Base-by-base conservation (phyloP, 1,140 invertebrate genomes). In the Meteorus sp. region DNA sequence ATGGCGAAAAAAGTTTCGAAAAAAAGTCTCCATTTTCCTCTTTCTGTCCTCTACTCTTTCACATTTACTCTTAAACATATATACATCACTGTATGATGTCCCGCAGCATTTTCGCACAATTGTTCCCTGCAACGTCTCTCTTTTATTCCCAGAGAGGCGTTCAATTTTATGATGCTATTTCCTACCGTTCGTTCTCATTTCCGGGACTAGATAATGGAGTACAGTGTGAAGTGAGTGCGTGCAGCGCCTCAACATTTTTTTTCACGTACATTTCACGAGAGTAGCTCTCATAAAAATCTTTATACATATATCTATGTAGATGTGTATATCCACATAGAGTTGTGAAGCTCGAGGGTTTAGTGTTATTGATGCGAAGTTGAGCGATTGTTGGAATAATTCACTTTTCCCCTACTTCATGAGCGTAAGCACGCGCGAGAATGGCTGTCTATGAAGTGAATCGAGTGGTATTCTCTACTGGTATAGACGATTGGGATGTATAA, bases 101-200 rank as follows among this genome's bases (percentile, higher is more conserved):
- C 50, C 13, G n/a, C 33, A 19, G 59, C 39, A 54, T 47, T 54
- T 60, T 60, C 55, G 23, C 56, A 47, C 54, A 15, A 58, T 54
- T 54, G 31, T 39, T 27, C 33, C 27, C 22, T 17, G 15, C 43
- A 23, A 54, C 23, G 25, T 44, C 47, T 50, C 23, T 29, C 43
- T 52, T 44, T 61, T 61, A 52, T 52, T 50, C 37, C 27, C 48
- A 62, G 19, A 43, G 39, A 61, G 27, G 56, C 56, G 48, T 59
- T 59, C 48, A 59, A 59, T 59, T 59, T 59, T 59, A 59, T 52
- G 56, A 59, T 59, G 56, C 56, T 52, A 59, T 59, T 59, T 59
- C 56, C 56, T 44, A 51, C 56, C 37, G 39, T 59, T 59, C 56
- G 37, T 59, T 52, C 56, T 59, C 56, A 59, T 59, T 59, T 59